phyloP scores from a whole-genome alignment of 2,113 vertebrate genomes.

The Barnardius zonarius region DNA sequence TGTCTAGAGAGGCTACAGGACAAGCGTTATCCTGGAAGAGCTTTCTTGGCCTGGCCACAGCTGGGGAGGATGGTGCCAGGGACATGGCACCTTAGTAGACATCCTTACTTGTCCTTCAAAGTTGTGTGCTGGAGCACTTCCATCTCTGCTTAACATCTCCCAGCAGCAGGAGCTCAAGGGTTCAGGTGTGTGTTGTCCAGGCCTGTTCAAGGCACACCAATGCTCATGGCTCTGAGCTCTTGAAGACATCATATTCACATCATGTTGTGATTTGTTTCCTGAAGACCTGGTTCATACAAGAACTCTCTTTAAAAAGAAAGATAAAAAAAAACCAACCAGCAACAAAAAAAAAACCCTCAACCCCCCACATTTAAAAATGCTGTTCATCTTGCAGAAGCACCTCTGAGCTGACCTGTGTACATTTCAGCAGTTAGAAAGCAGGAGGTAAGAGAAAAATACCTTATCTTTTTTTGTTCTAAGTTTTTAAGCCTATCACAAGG shows the following conservation, averaged over 20 bases:
- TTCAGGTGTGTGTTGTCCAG: not conserved
- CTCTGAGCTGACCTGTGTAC: not conserved
- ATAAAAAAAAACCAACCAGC: not conserved
- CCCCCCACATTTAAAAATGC: not conserved
- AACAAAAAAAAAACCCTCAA: not conserved
- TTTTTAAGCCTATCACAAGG: not conserved
- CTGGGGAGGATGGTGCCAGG: not conserved
- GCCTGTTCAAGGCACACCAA: too few species aligned
- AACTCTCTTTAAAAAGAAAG: not conserved
- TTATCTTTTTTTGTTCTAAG: not conserved
- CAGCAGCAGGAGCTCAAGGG: not conserved
- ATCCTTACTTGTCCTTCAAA: not conserved
- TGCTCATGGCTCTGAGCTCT: not conserved
- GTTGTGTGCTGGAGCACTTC: accelerated
- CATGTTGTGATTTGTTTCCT: not conserved
- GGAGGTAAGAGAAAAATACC: not conserved
- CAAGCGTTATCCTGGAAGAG: not conserved
- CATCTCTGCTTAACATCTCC: not conserved
- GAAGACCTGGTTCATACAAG: not conserved
- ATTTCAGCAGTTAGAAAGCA: not conserved
- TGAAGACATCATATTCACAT: accelerated
- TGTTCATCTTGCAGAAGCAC: not conserved
- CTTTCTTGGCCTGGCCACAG: not conserved
- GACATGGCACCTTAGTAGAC: not conserved
- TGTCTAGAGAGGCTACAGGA: not conserved